Conservation (phyloP, 2,797 vertebrate species). For the Poecilia wingei region DNA sequence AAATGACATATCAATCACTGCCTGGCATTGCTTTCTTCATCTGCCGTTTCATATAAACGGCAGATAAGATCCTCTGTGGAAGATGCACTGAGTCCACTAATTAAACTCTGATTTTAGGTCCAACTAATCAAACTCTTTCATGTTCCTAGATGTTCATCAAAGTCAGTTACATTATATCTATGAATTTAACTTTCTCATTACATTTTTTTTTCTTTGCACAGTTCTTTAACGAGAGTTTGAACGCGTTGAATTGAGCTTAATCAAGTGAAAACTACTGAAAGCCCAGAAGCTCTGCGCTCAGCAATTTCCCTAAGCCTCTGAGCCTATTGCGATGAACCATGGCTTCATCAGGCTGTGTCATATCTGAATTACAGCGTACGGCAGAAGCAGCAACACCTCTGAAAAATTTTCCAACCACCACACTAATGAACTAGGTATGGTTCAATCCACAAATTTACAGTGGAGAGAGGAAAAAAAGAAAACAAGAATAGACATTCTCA, state of each 20-base stretch:
- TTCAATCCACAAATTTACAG: slow-evolving; percentile 46
- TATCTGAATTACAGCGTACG: slow-evolving; percentile 73
- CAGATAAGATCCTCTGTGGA: slow-evolving; percentile 31
- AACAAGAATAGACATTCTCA: slow-evolving; percentile 23
- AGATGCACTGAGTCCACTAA: slow-evolving; percentile 72
- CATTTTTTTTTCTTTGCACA: slow-evolving; percentile 60
- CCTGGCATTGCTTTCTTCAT: slow-evolving; percentile 47
- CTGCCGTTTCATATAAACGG: slow-evolving; percentile 14
- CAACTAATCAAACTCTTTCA: slow-evolving; percentile 77
- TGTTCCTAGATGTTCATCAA: slow-evolving; percentile 79
- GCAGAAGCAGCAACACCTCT: slow-evolving; percentile 50
- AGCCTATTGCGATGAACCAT: slow-evolving; percentile 67
- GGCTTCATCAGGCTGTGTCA: slow-evolving; percentile 79
- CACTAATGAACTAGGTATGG: slow-evolving; percentile 72
- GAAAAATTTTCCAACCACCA: slow-evolving; percentile 54
- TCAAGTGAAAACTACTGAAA: slow-evolving; percentile 83
- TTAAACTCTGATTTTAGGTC: slow-evolving; percentile 80
- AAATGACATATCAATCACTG: slow-evolving; percentile 68
- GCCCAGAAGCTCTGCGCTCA: slow-evolving; percentile 75
- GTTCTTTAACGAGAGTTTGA: slow-evolving; percentile 76
- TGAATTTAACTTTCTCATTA: slow-evolving; percentile 85
- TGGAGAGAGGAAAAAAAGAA: background rate
- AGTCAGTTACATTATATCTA: slow-evolving; percentile 83
- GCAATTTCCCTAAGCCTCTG: slow-evolving; percentile 78
- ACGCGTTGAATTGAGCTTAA: slow-evolving; percentile 76